Evolutionary conservation across 2,797 vertebrate species (phyloP), one percentile per base, ranked within the genome.

Genomic region (Bovichtus variegatus): DNA sequence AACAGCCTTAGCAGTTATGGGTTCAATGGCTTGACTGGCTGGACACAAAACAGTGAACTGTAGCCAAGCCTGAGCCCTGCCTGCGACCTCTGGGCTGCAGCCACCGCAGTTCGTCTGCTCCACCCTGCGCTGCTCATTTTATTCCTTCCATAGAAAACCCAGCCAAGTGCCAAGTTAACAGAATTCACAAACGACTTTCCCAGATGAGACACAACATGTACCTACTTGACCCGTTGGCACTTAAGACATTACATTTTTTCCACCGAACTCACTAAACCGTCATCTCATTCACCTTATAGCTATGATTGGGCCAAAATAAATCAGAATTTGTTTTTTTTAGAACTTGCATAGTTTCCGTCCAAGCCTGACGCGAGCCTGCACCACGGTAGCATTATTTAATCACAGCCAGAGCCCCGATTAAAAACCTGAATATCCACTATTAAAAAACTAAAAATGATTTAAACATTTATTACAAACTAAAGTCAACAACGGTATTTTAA

Each of bases 21-120:
- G 53, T 59, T 82, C 64, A 61, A 47, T 71, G 71, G 67, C 69
- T n/a, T 10, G 15, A 64, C 75, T 72, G 65, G 78, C 59, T 80
- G 63, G 58, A 83, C 89, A 91, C 83, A 89, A 89, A 92, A 92
- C 89, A 91, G 74, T 19, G 61, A 58, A 74, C 79, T 79, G 80
- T 81, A 77, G 71, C 82, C 82, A 83, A 82, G 77, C 68, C 53
- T 5, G 40, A 78, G 88, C 76, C 78, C 82, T 76, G 82, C 82
- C 82, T 76, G 75, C 38, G 47, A 92, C 92, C 90, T 88, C 76
- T 81, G 72, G 84, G 81, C 76, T 81, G 65, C 64, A 75, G 85
- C 82, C 82, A 82, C 86, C 27, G 6, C 81, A 79, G 55, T 58
- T 71, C 21, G 38, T 64, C 80, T 47, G 66, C 90, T 88, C 88